Conservation (phyloP, 2,888 invertebrate species). For the Tolmerus cingulatus region DNA sequence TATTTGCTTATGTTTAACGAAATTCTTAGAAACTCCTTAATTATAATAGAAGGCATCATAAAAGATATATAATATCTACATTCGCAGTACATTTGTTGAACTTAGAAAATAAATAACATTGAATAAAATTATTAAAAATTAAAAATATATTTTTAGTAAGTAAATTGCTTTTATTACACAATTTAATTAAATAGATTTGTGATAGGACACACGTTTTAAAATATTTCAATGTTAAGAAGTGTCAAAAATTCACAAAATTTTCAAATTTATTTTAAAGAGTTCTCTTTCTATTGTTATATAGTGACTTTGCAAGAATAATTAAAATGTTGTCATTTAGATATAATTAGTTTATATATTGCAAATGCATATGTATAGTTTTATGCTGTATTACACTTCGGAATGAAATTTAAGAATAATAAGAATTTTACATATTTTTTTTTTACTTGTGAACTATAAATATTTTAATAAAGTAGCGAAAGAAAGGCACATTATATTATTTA, state of each 20-base stretch:
- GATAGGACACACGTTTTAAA: background rate
- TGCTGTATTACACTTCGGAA: background rate
- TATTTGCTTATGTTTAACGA: background rate
- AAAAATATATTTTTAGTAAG: background rate
- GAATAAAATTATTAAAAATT: background rate
- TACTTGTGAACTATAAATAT: background rate
- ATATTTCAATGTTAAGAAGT: background rate
- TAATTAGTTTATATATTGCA: background rate
- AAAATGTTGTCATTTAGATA: background rate
- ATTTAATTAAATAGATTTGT: background rate
- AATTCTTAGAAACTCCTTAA: background rate
- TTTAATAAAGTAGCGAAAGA: background rate
- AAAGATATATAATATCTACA: conserved; percentile 15
- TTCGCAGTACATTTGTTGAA: background rate
- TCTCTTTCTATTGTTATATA: background rate
- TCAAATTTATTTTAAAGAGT: background rate
- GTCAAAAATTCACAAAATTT: background rate
- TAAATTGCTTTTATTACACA: background rate
- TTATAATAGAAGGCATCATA: background rate
- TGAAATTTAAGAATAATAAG: background rate
- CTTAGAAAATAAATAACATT: background rate
- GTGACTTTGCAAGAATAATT: background rate
- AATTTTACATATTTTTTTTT: background rate
- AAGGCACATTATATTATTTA: background rate
- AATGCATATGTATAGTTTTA: background rate